Evolutionary conservation across 2,797 vertebrate species (phyloP), one percentile per base, ranked within the genome.

Genomic region (Chiroxiphia lanceolata): DNA sequence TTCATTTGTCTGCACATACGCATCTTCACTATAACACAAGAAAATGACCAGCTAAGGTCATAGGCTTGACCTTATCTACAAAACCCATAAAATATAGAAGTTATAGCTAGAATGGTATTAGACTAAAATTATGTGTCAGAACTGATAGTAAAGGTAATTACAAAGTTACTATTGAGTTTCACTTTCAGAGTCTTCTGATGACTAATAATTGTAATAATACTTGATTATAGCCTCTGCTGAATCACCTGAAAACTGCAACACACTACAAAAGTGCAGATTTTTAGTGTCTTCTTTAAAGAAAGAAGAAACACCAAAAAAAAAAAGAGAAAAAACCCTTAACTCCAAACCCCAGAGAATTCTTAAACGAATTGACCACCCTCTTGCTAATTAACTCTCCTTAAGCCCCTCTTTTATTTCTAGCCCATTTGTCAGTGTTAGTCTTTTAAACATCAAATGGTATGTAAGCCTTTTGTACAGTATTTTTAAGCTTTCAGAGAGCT

Each of bases 391-490:
- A 67, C 4, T 78, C 31, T 56, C n/a, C n/a, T 48, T 83, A 83
- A 87, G 3, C 9, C 11, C 6, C 7, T 44, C 25, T 82, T 86
- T 83, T 71, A 59, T 87, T 84, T 93, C 18, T 63, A 56, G 68
- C 3, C 7, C 6, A 29, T 44, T 60, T 64, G 6, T 90, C 61
- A 89, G 2, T 74, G 23, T 42, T 78, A 71, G 45, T 44, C n/a
- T 78, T 92, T 78, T 47, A 84, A 70, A 63, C 83, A 80, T 92
- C 38, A 90, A 61, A 72, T 60, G 20, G 6, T 38, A 48, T 44
- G 17, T 64, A 81, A 86, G 33, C 50, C 15, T 75, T 81, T 64
- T 3, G 1, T 93, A 59, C 25, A 40, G 38, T 42, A 71, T 89
- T 92, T 90, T 83, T 75, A 83, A 93, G 40, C 45, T 78, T 61